Evolutionary conservation across 2,113 vertebrate species (phyloP).

Genomic region (Rhabdomys dilectus): DNA sequence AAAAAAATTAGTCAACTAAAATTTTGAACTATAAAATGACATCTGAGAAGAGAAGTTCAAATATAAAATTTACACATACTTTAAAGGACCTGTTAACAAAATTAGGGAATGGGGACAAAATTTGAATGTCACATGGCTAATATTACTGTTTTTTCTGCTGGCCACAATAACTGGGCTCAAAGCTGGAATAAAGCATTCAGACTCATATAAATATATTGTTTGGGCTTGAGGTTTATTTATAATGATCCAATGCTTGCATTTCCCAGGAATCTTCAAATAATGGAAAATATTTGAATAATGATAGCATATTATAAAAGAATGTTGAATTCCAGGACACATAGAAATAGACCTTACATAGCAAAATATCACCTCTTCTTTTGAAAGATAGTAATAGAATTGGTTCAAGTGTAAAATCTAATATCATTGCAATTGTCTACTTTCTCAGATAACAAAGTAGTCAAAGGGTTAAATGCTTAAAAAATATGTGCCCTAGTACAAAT

Average conservation of each 20-base stretch:
- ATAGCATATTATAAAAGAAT: background rate
- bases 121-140: background rate
- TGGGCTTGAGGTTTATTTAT: background rate
- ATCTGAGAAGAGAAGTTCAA: background rate
- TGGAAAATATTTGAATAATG: background rate
- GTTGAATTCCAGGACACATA: background rate
- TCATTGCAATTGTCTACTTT: background rate
- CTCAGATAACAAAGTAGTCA: background rate
- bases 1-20: background rate
- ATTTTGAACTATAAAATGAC: background rate
- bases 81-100: background rate
- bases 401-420: background rate
- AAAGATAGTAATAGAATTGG: background rate
- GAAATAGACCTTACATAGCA: background rate
- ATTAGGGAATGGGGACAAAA: background rate
- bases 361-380: background rate
- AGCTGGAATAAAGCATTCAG: background rate
- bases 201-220: background rate
- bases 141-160: background rate
- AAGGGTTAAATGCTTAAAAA: background rate
- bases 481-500: rapidly evolving
- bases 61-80: background rate
- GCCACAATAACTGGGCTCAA: background rate
- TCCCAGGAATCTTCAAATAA: background rate
- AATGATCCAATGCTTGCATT: background rate